Conservation (phyloP, 2,888 invertebrate species). For the Junonia oenone region DNA sequence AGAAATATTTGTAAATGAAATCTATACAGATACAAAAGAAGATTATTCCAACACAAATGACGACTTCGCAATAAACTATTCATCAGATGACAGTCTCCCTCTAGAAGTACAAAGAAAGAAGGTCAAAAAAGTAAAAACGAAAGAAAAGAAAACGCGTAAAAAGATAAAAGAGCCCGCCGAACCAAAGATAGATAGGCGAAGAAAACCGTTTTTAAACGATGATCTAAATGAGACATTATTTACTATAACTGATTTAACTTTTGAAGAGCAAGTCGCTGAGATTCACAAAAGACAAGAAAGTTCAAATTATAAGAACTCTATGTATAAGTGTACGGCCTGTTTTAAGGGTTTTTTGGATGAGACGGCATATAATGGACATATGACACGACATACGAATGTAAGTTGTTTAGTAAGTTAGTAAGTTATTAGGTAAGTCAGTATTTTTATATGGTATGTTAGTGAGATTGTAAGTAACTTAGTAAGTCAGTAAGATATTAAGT, state of each 20-base stretch:
- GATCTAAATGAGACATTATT: conserved; percentile 62
- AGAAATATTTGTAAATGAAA: conserved; percentile 16
- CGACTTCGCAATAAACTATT: conserved; percentile 36
- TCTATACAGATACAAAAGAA: conserved; percentile 10
- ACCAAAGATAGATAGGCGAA: conserved; percentile 55
- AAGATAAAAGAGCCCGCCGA: conserved; percentile 32
- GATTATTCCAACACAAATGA: conserved; percentile 16
- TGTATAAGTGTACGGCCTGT: conserved; percentile 59
- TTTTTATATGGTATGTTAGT: neutral
- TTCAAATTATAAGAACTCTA: conserved; percentile 57
- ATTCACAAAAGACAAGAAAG: conserved; percentile 58
- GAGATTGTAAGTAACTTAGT: too few relatives aligned
- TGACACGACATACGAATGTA: conserved; percentile 56
- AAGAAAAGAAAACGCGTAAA: conserved; percentile 34
- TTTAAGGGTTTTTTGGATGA: conserved; percentile 64
- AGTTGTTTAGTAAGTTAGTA: conserved; percentile 33
- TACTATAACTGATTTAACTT: conserved; percentile 51
- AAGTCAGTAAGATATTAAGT: too few relatives aligned
- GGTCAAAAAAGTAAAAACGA: conserved; percentile 24
- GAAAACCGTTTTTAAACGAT: conserved; percentile 60
- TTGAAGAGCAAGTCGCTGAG: conserved; percentile 62
- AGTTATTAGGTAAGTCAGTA: too few relatives aligned
- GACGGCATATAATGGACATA: conserved; percentile 58
- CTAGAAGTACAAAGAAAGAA: conserved; percentile 40
- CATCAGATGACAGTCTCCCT: conserved; percentile 51